Percentiles rank a stretch among this genome's conserved stretches.
These are phyloP conservation scores for Heteromurus nitidus DNA, from an alignment of 2,888 invertebrate genomes.

Conservation along the genomic window DNA sequence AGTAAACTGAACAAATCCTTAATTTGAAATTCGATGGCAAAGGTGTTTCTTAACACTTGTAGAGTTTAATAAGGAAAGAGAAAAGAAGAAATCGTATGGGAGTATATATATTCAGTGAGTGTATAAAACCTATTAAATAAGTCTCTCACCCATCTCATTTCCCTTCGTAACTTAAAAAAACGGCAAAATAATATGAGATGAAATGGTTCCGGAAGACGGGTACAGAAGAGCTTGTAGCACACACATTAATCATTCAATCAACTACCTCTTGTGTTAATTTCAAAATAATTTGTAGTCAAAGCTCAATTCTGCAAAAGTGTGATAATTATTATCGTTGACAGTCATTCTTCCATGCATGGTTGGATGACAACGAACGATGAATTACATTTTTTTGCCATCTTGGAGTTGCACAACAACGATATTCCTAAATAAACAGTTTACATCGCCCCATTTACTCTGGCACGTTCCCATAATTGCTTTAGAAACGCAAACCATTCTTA, in stretches of 20 bases:
- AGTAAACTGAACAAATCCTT: background rate
- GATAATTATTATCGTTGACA: background rate
- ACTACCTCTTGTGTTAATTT: background rate
- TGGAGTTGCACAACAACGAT: background rate
- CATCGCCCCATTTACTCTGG: no score
- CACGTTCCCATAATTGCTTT: no score
- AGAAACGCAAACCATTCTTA: background rate
- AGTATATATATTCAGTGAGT: constrained; percentile 7
- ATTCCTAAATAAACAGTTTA: no score
- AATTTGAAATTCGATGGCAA: background rate
- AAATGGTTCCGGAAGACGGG: constrained; percentile 27
- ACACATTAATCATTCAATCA: background rate
- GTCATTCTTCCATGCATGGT: background rate
- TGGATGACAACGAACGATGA: background rate
- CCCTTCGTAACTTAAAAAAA: background rate
- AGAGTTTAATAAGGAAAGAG: background rate
- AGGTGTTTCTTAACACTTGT: background rate
- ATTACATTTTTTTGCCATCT: background rate
- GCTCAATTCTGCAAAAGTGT: background rate
- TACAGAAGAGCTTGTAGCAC: background rate
- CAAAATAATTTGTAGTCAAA: background rate
- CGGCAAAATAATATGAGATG: background rate
- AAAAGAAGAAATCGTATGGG: background rate
- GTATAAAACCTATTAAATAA: constrained; percentile 4
- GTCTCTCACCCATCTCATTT: constrained; percentile 6